A percentile compares a stretch with the other conserved stretches of the same genome.
These are phyloP conservation scores for Neuroscelio doddi DNA, from an alignment of 2,888 invertebrate genomes.

Conservation along the genomic window DNA sequence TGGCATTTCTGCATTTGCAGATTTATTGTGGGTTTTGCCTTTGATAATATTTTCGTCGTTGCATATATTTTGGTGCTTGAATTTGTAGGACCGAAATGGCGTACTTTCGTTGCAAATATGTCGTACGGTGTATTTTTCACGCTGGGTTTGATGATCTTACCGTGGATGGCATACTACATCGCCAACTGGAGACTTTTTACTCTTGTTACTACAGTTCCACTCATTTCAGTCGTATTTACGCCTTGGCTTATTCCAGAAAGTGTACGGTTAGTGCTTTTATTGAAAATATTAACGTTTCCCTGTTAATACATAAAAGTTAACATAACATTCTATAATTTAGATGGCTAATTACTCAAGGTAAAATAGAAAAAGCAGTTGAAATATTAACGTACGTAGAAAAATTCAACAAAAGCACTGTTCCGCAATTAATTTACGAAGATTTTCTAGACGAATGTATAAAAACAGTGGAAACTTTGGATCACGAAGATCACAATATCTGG, in stretches of 20 bases:
- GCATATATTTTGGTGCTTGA: slow-evolving; percentile 70
- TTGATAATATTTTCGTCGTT: slow-evolving; percentile 50
- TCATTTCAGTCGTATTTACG: slow-evolving; percentile 66
- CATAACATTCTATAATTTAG: slow-evolving; percentile 19
- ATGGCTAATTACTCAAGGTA: slow-evolving; percentile 46
- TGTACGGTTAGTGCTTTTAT: slow-evolving; percentile 66
- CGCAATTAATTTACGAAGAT: slow-evolving; percentile 73
- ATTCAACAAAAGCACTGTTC: slow-evolving; percentile 72
- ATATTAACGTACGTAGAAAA: slow-evolving; percentile 72
- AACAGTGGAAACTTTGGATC: slow-evolving; percentile 18
- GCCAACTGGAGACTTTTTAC: slow-evolving; percentile 72
- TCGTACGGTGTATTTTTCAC: slow-evolving; percentile 74
- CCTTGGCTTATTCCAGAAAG: slow-evolving; percentile 73
- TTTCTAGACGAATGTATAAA: slow-evolving; percentile 68
- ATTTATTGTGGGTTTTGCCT: slow-evolving; percentile 53
- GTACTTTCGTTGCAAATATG: slow-evolving; percentile 74
- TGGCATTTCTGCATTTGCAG: slow-evolving; percentile 53
- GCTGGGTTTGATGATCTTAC: slow-evolving; percentile 71
- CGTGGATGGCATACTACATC: slow-evolving; percentile 74
- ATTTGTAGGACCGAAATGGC: slow-evolving; percentile 73
- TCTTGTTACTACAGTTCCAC: slow-evolving; percentile 72
- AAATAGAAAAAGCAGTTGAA: slow-evolving; percentile 71
- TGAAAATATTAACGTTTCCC: not conserved
- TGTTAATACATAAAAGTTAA: not conserved
- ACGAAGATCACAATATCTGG: slow-evolving; percentile 49